Base-by-base conservation (phyloP, 1,140 invertebrate species). In the Cotesia glomerata region DNA sequence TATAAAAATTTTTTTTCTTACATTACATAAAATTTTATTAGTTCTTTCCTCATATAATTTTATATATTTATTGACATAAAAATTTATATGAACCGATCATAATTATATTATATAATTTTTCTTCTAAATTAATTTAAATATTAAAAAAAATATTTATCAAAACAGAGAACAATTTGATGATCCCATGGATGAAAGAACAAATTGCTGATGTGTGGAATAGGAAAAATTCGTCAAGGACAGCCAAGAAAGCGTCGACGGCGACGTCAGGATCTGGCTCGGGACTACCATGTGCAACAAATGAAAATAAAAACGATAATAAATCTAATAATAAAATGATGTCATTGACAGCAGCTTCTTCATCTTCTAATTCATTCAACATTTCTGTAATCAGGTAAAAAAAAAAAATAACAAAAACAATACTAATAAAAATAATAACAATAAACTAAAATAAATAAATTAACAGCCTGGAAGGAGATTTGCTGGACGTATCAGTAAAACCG, bases 181-280 rank as follows among this genome's bases (percentile, higher is more conserved):
- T 87, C 75, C 82, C 85, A 83, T 87, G 85, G 82, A 81, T 85
- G 77, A 78, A 81, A 81, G 81, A 82, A 56, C 82, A 85, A 75
- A 79, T 87, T 64, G 74, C 78, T 73, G 84, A 85, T 75, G 78
- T 78, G 68, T 86, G 85, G 82, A 80, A 85, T 78, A 85, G 78
- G 74, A 85, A 83, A 77, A 85, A 79, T 75, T 80, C 71, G 76
- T 84, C 80, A 80, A 82, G 79, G 75, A 74, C 78, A 62, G 62
- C 74, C 56, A 81, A 81, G 7, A 81, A 71, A 67, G 76, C 74
- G 68, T 80, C 82, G 74, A 80, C 78, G 73, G 77, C 76, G 63
- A 54, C 78, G 74, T 81, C 82, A 76, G 39, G 39, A 9, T 45
- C 39, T 45, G 8, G 39, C 7, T 45, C 39, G 7, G 39, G 39